A percentile compares a stretch with the other conserved stretches of the same genome.
These are phyloP conservation scores for Mylabris sibirica DNA, from an alignment of 2,888 invertebrate species.

Conservation along the genomic window DNA sequence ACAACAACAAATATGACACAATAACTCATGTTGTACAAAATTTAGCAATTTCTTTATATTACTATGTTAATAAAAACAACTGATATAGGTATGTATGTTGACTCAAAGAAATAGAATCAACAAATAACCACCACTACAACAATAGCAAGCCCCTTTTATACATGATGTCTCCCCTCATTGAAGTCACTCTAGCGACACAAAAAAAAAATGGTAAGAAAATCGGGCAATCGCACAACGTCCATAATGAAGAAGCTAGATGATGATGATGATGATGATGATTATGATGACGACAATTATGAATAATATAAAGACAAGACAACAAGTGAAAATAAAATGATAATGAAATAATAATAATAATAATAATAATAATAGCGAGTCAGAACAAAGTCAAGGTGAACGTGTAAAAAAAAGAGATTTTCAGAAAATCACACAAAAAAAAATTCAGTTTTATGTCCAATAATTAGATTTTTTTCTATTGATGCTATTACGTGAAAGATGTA, in stretches of 20 bases:
- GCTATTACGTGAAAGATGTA: background rate
- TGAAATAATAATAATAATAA: background rate
- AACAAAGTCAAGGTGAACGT: conserved; percentile 6
- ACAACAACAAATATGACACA: conserved; percentile 24
- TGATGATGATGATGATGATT: background rate
- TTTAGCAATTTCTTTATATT: background rate
- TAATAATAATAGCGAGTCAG: background rate
- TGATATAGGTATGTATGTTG: background rate
- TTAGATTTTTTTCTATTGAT: background rate
- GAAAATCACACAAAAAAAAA: background rate
- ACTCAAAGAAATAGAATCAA: background rate
- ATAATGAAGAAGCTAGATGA: background rate
- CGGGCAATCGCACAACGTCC: background rate
- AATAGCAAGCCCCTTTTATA: conserved; percentile 1
- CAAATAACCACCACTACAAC: background rate
- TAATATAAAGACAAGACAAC: too few species aligned
- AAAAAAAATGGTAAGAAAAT: background rate
- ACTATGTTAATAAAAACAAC: background rate
- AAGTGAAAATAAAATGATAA: background rate
- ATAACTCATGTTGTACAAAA: conserved; percentile 22
- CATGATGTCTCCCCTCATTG: background rate
- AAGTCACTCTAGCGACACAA: background rate
- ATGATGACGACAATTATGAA: background rate
- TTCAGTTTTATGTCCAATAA: background rate
- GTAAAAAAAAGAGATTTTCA: background rate